Evolutionary conservation across 2,888 invertebrate genomes (phyloP), one percentile per base, ranked within the genome.

Genomic region (Tricholauxania praeusta): DNA sequence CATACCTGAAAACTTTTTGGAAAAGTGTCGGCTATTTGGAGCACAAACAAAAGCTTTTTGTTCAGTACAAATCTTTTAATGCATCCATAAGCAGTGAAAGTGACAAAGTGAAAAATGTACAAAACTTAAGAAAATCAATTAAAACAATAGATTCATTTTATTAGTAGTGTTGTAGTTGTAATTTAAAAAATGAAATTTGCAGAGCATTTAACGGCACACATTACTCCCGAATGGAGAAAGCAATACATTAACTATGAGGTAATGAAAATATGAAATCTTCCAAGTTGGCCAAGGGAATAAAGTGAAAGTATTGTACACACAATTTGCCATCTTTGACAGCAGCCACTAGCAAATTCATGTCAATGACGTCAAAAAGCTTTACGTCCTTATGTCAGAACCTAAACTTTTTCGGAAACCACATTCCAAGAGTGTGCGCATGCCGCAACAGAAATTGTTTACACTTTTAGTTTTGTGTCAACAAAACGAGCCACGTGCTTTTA

Each of bases 211-310:
- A 89, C 92, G 53, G 94, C 95, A 53, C 96, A 96, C 84, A 94
- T 96, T 78, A 96, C 96, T 72, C 96, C 96, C 74, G 96, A 96
- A 90, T 96, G 96, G 96, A 90, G 96, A 79, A 96, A 95, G 85
- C 96, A 96, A 85, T 96, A 92, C 78, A 92, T 92, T 82, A 91
- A 90, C 84, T 93, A 92, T 88, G 92, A 92, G 90, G 92, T 92
- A 82, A 78, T 74, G 32, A 22, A 17, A 22, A 14, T 10, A 51
- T 22, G 39, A 12, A 60, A 60, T 39, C 12, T 47, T 52, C 12
- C 52, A 49, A 22, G 28, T 28, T 28, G 28, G 28, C 57, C 67
- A 64, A 12, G 39, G 32, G 51, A 53, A 60, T 32, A 67, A 68
- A 74, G 71, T 73, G 76, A 80, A 82, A 82, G 80, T 77, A 39